These are phyloP conservation scores for Acleris cristana DNA, from an alignment of 2,888 invertebrate species.

Conservation along the genomic window DNA sequence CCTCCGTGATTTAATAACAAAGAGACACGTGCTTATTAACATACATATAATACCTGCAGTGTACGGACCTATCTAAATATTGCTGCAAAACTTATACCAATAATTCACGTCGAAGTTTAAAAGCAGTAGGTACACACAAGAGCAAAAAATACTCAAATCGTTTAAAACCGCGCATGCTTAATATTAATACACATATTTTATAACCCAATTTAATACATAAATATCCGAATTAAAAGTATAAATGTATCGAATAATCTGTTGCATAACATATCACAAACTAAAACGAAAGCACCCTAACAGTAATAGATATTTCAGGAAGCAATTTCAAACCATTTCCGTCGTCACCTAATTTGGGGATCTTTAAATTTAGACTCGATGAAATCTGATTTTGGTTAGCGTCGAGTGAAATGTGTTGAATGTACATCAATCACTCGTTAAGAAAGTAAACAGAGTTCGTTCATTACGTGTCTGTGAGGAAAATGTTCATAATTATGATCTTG, in stretches of 20 bases:
- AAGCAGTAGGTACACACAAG: no score
- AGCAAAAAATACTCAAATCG: no score
- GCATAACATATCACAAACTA: no score
- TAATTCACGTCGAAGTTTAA: no score
- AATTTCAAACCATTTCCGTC: constrained; percentile 27
- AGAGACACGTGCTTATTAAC: constrained; percentile 22
- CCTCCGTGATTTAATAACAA: constrained; percentile 29
- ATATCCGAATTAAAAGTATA: no score
- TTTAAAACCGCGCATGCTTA: no score
- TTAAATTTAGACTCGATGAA: constrained; percentile 33
- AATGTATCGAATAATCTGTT: no score
- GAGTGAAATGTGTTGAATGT: constrained; percentile 14
- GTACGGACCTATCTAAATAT: not conserved
- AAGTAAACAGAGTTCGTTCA: constrained; percentile 3
- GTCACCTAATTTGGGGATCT: constrained; percentile 23
- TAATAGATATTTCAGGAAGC: constrained; percentile 29
- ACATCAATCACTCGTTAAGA: constrained; percentile 12
- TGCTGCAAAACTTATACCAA: no score
- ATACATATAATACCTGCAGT: not conserved
- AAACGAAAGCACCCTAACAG: not conserved
- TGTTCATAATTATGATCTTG: not conserved
- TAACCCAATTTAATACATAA: no score
- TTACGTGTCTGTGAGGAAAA: not conserved
- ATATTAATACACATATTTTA: no score
- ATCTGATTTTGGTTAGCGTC: constrained; percentile 16